phyloP scores from a whole-genome alignment of 2,888 invertebrate species.

The Globia sparganii region DNA sequence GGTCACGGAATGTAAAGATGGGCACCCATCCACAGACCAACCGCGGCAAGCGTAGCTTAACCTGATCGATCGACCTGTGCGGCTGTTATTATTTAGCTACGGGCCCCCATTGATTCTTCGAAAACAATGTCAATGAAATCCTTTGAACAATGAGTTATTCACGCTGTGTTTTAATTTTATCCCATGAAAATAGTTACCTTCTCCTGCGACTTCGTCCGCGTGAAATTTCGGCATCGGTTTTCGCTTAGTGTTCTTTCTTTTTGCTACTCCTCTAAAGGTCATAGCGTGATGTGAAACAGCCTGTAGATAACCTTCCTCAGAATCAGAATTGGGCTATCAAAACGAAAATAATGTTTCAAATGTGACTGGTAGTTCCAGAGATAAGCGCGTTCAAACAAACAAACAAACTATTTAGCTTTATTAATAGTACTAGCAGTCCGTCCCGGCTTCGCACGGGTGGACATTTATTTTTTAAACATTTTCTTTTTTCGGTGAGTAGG shows the following conservation, averaged over 20 bases:
- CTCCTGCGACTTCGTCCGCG: neutral
- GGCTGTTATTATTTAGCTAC: too few species aligned
- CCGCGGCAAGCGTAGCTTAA: too few species aligned
- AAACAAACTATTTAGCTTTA: neutral
- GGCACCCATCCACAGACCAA: too few species aligned
- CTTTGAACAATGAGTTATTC: neutral
- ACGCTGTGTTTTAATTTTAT: neutral
- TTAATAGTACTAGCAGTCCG: too few species aligned
- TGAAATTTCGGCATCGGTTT: neutral
- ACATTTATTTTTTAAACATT: too few species aligned
- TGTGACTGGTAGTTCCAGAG: neutral
- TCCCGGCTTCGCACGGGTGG: too few species aligned
- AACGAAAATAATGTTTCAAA: too few species aligned
- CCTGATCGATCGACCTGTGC: too few species aligned
- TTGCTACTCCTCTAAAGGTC: too few species aligned
- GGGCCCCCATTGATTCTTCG: neutral
- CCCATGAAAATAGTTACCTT: neutral
- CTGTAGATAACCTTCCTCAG: neutral
- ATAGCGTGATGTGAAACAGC: neutral
- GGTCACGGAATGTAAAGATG: too few species aligned
- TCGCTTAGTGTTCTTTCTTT: neutral
- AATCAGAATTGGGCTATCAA: neutral
- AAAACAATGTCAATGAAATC: neutral
- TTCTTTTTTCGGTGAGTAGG: too few species aligned
- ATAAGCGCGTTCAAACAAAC: neutral